Conservation (phyloP, 1,140 invertebrate species). For the Papilio dardanus region DNA sequence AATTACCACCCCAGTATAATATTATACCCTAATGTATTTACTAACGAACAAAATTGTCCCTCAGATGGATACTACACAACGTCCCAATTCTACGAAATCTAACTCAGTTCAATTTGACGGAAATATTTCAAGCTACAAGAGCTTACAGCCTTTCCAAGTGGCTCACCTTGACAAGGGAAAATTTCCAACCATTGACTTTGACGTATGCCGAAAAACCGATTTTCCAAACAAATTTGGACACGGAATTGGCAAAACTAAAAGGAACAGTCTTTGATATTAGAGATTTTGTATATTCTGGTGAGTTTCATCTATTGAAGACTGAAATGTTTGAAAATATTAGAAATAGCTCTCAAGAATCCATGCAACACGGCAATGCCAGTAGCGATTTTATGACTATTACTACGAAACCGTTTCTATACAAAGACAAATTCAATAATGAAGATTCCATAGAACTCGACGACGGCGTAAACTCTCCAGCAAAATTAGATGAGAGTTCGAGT, state of each 20-base stretch:
- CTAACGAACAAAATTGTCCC: conserved; percentile 35
- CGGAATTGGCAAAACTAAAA: conserved; percentile 45
- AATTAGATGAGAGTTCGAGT: background rate
- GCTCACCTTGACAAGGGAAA: conserved; percentile 51
- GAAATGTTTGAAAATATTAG: conserved; percentile 43
- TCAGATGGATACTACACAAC: conserved; percentile 62
- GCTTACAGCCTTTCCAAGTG: conserved; percentile 50
- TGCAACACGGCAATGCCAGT: background rate
- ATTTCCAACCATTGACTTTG: conserved; percentile 21
- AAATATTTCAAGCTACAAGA: conserved; percentile 54
- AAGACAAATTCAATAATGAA: background rate
- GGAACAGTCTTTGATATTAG: conserved; percentile 62
- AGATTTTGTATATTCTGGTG: conserved; percentile 52
- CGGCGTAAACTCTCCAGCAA: background rate
- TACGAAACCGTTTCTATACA: conserved; percentile 12
- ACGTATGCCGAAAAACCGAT: conserved; percentile 40
- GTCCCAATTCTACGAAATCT: conserved; percentile 48
- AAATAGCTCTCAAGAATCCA: background rate
- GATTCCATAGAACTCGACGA: background rate
- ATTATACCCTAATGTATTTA: background rate
- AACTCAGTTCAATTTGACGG: conserved; percentile 41
- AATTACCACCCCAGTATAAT: background rate
- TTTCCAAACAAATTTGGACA: conserved; percentile 47
- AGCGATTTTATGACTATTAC: background rate
- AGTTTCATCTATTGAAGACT: conserved; percentile 46